Percentiles rank a stretch among this genome's conserved stretches.
Evolutionary conservation across 2,888 invertebrate species (phyloP).

Genomic region (Phalangium opilio): DNA sequence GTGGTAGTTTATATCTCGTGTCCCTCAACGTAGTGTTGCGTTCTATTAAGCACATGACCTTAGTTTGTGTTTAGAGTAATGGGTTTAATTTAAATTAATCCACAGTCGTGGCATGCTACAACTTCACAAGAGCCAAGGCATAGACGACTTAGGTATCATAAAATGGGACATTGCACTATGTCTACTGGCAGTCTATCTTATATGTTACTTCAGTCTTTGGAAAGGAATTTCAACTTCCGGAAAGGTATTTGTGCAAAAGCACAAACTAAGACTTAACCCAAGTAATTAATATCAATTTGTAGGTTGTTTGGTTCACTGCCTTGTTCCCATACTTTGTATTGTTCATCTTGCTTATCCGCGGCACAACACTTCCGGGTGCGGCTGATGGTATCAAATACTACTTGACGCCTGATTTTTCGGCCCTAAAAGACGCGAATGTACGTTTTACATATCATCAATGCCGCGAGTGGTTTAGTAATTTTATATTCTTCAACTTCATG

Average conservation of each 20-base stretch:
- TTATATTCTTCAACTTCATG: too few species aligned
- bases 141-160: slow-evolving; percentile 75
- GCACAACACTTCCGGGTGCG: slow-evolving; percentile 84
- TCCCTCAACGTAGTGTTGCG: too few species aligned
- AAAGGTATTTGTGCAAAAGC: too few species aligned
- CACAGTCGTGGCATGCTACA: slow-evolving; percentile 46
- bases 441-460: too few species aligned
- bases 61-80: too few species aligned
- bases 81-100: too few species aligned
- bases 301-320: slow-evolving; percentile 99
- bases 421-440: slow-evolving; percentile 65
- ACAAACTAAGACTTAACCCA: too few species aligned
- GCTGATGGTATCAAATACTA: slow-evolving; percentile 85
- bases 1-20: too few species aligned
- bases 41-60: too few species aligned
- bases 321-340: slow-evolving; percentile 94
- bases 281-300: too few species aligned
- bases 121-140: slow-evolving; percentile 66
- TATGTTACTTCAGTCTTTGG: slow-evolving; percentile 91
- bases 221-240: slow-evolving; percentile 97
- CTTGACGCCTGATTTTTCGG: slow-evolving; percentile 79
- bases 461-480: too few species aligned
- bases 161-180: slow-evolving; percentile 93
- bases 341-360: slow-evolving; percentile 72
- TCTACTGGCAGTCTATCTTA: slow-evolving; percentile 79